Conservation (phyloP, 53 echinoderm and acorn worm species). For the Stichopus horrens region DNA sequence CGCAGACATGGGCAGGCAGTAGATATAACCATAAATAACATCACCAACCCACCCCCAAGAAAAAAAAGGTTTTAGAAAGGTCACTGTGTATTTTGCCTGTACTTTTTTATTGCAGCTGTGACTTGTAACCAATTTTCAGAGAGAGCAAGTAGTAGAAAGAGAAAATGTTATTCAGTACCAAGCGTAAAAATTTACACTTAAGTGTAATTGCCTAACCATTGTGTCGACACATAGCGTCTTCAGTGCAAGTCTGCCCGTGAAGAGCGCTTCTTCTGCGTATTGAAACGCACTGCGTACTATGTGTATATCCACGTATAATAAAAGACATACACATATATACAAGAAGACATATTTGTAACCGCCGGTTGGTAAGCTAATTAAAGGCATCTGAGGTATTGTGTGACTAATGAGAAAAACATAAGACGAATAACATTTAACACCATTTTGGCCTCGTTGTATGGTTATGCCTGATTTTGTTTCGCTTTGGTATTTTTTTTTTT, state of each 20-base stretch:
- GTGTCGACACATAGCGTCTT: background rate
- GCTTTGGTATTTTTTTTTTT: too few species aligned
- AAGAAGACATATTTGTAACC: background rate
- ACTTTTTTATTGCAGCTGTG: conserved; percentile 27
- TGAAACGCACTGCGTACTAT: background rate
- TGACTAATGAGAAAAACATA: conserved; percentile 42
- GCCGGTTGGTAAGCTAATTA: conserved; percentile 29
- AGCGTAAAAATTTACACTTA: conserved; percentile 32
- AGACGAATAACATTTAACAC: conserved; percentile 36
- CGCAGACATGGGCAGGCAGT: too few species aligned
- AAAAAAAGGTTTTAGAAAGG: background rate
- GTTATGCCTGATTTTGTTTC: too few species aligned
- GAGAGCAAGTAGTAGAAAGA: background rate
- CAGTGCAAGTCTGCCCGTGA: background rate
- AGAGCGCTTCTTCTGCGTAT: background rate
- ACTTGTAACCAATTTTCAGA: background rate
- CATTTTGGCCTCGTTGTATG: conserved; percentile 2
- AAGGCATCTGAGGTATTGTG: conserved; percentile 21
- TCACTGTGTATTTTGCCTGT: background rate
- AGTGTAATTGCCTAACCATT: conserved; percentile 21
- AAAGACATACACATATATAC: too few species aligned
- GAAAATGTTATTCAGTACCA: background rate
- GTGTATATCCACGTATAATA: too few species aligned
- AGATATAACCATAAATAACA: too few species aligned
- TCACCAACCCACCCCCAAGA: too few species aligned